Percentiles rank a stretch among this genome's conserved stretches.
Conservation (phyloP, 2,113 vertebrate genomes). For the Trochalopteron elliotii region DNA sequence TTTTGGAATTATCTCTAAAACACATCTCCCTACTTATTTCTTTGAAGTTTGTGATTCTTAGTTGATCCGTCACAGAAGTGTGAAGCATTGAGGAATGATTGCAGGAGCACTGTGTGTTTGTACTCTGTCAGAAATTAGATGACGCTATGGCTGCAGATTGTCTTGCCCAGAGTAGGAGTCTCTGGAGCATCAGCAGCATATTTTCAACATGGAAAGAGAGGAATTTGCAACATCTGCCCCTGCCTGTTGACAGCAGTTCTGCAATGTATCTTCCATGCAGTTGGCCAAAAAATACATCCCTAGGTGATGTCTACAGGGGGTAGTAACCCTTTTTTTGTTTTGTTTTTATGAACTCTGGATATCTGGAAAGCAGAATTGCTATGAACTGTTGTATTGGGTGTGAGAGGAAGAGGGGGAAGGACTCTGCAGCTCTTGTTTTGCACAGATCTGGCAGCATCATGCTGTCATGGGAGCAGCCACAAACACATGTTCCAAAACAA, state of each 20-base stretch:
- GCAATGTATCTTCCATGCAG: neutral
- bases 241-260: neutral
- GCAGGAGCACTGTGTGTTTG: neutral
- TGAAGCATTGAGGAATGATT: neutral
- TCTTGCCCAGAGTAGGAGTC: neutral
- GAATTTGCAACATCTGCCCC: neutral
- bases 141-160: neutral
- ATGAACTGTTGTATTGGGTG: neutral
- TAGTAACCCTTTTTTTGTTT: neutral
- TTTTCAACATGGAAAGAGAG: neutral
- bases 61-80: neutral
- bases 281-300: neutral
- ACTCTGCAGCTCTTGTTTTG: neutral
- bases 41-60: neutral
- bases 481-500: neutral
- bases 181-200: neutral
- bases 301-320: neutral
- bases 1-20: neutral
- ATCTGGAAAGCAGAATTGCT: neutral
- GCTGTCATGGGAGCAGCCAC: neutral
- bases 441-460: neutral
- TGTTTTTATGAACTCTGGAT: neutral
- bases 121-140: neutral
- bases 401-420: neutral
- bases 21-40: neutral